phyloP scores from a whole-genome alignment of 2,888 invertebrate species.

The Pterostichus madidus region DNA sequence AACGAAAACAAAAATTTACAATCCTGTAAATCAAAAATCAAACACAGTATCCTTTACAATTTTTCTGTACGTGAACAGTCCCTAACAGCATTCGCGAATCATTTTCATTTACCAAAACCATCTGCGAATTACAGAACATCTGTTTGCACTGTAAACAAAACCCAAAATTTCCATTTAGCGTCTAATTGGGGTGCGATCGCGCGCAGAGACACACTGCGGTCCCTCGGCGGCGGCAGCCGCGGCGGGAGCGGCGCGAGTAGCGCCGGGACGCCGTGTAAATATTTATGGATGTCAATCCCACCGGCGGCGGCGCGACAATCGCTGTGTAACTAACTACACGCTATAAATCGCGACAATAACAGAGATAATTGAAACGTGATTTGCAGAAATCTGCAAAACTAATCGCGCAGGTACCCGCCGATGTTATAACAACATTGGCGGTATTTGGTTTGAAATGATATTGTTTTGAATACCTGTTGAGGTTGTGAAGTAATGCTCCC shows the following conservation, averaged over 20 bases:
- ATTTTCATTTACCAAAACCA: conserved; percentile 59
- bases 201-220: conserved; percentile 22
- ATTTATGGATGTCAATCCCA: conserved; percentile 58
- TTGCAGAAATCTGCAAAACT: conserved; percentile 56
- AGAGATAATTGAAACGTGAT: conserved; percentile 58
- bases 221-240: background rate
- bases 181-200: conserved; percentile 61
- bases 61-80: background rate
- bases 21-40: too few species aligned
- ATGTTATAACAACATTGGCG: background rate
- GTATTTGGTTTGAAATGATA: conserved; percentile 26
- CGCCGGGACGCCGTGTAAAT: conserved; percentile 41
- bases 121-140: conserved; percentile 58
- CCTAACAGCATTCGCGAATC: conserved; percentile 6
- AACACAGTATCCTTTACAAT: too few species aligned
- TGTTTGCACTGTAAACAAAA: conserved; percentile 60
- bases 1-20: too few species aligned
- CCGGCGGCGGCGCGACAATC: conserved; percentile 15
- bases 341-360: conserved; percentile 60
- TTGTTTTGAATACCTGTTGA: conserved; percentile 43
- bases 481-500: background rate
- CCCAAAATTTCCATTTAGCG: conserved; percentile 62
- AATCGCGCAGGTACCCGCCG: conserved; percentile 30
- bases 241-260: conserved; percentile 20
- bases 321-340: conserved; percentile 38